Base-by-base conservation (phyloP, 2,888 invertebrate species). In the Taphrorychus bicolor region DNA sequence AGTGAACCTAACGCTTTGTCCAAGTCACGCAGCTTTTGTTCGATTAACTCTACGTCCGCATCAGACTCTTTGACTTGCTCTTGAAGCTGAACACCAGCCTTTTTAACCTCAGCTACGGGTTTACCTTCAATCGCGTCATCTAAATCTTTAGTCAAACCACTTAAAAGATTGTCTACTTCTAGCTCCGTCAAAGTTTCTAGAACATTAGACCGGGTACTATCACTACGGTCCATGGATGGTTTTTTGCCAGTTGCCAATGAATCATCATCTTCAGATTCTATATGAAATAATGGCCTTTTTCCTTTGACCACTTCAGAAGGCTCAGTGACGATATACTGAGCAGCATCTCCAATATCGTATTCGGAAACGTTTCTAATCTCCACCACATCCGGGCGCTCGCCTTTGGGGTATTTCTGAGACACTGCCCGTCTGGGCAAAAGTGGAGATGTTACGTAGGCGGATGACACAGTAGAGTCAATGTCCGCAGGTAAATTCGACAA, bases 211-310 rank as follows among this genome's bases (percentile, higher is more conserved):
- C 73, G 77, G 5, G 75, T 66, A 71, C 79, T 79, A 53, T 76
- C 77, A 40, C 76, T 74, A 63, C 74, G 74, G 14, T 73, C 71
- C 3, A 71, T 69, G 23, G 56, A 32, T 56, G 66, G 63, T 22
- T 22, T 64, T 22, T 45, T 61, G 9, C 45, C 22, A 62, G 53
- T 16, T 41, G 72, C 73, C 18, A 69, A 54, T n/a, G 75, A 71
- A 59, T 78, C 78, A 58, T 82, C 82, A 40, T 82, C 83, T 73
- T 82, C 83, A 9, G 84, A 84, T 73, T 83, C 83, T 70, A 84
- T 78, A 66, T 81, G 80, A 71, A 85, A 85, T 62, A 84, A 73
- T 7, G 84, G 82, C 73, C 81, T 82, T 64, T 81, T 77, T 5
- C 1, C 9, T 18, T 57, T 40, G 4, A 14, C 42, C 3, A 14